Base-by-base conservation (phyloP, 2,797 vertebrate genomes). In the Chaenodraco wilsoni region DNA sequence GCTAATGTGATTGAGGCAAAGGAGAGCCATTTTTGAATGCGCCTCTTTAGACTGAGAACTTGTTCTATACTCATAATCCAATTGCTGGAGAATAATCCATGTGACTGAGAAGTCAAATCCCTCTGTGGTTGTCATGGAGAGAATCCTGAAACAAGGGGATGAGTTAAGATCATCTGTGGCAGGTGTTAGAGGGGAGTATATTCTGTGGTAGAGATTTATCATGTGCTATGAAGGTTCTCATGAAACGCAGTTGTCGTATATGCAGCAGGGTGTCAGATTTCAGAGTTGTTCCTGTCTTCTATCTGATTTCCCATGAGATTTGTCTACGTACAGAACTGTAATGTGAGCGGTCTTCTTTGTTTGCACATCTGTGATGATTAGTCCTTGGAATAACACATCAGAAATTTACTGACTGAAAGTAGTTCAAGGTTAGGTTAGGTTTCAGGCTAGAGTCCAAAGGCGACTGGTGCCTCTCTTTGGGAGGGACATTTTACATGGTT, bases 11-110 rank as follows among this genome's bases (percentile, higher is more conserved):
- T 95, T 95, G 84, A 78, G 79, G 70, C 59, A 71, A 76, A 74
- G 70, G 82, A 91, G 86, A 87, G 75, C 40, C 70, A 69, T 84
- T 90, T 89, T 89, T 85, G 86, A 63, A 84, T 90, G 88, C 68
- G 74, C 79, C 82, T 91, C 87, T 88, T 92, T 69, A 89, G 89
- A 94, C 88, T 76, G 78, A 94, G 81, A 83, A 90, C 84, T 93
- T 93, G 85, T 86, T 92, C 89, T 93, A 83, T 84, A 79, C 82
- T 84, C 57, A 83, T 95, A 95, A 96, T 95, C 87, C 80, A 95
- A 95, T 96, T 92, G 69, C 82, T 31, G 65, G 79, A 83, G 78
- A 83, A 90, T 93, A 90, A 94, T 94, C 90, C 89, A 91, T 93
- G 93, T 94, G 90, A 91, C 85, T 78, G 61, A 79, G 71, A 81